Base-by-base conservation (phyloP, 2,113 vertebrate genomes). In the Atlantisia rogersi region DNA sequence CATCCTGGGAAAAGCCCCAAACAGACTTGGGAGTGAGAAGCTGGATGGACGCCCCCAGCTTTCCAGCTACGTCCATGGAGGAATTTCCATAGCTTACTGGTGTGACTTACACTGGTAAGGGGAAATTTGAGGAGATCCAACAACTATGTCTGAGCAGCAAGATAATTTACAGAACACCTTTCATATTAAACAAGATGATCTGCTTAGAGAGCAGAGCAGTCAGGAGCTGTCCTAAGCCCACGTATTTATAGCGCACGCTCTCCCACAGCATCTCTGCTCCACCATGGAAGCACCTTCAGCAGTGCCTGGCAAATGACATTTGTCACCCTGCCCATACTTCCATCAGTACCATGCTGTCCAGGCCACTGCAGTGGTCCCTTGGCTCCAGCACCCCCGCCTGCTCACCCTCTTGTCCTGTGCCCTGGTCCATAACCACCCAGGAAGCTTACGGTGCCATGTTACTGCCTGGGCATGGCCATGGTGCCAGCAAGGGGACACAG, bases 121-220 rank as follows among this genome's bases (percentile, higher is more conserved):
- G 56, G 53, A 77, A 91, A 40, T 53, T 29, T 58, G 56, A 90
- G 63, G 94, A 94, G 71, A 93, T 29, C 14, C 37, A 94, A 68
- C 59, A 91, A 70, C 62, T 79, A 10, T 11, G 44, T 89, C 63
- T 1, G 35, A 73, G 52, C 18, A 92, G 56, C 71, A 71, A 62
- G 60, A 88, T 29, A 58, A 83, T 92, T 79, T 65, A 77, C 5
- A 84, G 46, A 90, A 84, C 14, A 62, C 18, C 35, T 55, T 71
- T 80, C 52, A 87, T 37, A 65, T 42, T 82, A 91, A 92, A 74
- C 68, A 82, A 68, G 67, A 93, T 86, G 40, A 90, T 88, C 86
- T 82, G 50, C 63, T 86, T 76, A 78, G 1, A 46, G 63, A 85
- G 44, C 31, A 65, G 28, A 60, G 46, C 42, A 86, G 78, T 70